Conservation (phyloP, 2,113 vertebrate genomes). For the Struthidea cinerea region DNA sequence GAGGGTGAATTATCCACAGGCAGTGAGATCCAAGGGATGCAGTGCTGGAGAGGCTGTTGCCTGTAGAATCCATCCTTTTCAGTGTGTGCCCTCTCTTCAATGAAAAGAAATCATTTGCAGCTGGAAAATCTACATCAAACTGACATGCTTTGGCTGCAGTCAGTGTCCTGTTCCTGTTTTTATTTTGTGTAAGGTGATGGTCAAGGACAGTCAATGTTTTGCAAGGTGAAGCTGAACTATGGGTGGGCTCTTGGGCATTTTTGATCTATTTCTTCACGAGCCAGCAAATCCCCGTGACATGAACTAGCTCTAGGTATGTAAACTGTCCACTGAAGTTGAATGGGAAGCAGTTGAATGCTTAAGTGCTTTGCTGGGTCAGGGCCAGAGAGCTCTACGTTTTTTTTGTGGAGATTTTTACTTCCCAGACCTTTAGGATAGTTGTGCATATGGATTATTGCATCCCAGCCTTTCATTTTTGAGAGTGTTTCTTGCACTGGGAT, state of each 20-base stretch:
- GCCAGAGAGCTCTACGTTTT: not conserved
- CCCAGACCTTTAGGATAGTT: not conserved
- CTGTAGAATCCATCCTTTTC: not conserved
- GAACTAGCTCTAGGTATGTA: not conserved
- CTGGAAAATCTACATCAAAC: not conserved
- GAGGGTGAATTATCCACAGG: not conserved
- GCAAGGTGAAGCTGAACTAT: not conserved
- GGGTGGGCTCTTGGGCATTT: not conserved
- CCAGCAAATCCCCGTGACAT: not conserved
- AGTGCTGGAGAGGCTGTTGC: not conserved
- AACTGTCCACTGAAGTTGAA: not conserved
- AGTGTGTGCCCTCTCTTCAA: not conserved
- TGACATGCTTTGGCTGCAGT: not conserved
- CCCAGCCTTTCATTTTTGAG: not conserved
- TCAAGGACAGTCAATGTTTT: not conserved
- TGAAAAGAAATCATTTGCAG: not conserved
- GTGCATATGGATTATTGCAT: not conserved
- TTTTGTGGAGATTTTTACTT: not conserved
- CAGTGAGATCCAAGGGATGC: not conserved
- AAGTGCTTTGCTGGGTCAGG: slow-evolving; percentile 15
- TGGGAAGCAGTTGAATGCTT: not conserved
- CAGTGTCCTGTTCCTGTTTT: not conserved
- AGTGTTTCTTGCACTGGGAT: not conserved
- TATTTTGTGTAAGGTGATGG: not conserved
- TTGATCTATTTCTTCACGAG: not conserved